Base-by-base conservation (phyloP, 2,113 vertebrate species). In the Zingel zingel region DNA sequence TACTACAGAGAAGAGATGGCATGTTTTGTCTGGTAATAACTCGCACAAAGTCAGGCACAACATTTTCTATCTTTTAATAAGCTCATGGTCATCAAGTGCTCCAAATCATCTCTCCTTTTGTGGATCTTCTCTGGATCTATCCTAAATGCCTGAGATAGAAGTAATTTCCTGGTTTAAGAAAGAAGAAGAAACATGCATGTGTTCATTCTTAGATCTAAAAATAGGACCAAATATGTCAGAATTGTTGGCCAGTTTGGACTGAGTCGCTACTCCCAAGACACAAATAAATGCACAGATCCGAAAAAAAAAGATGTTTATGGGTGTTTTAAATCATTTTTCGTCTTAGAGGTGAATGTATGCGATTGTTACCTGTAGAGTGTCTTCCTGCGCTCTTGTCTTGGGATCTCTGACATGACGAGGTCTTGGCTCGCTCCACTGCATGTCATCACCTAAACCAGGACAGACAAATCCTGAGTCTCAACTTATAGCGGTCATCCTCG, bases 361-460 rank as follows among this genome's bases (percentile, higher is more conserved):
- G 47, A 63, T 47, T 19, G 11, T 94, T 95, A 99, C 98, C 98
- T 99, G 98, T 89, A 99, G 94, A 65, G 96, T 96, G 79, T 97
- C 97, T 77, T 99, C 98, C 80, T 94, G 93, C 82, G 94, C 95
- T 94, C 97, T 96, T 45, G 96, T 95, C 94, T 98, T 99, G 57
- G 96, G 86, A 77, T 99, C 98, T 95, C 97, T 96, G 15, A 97
- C 91, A 88, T 96, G 97, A 63, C 97, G 97, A 14, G 96, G 95
- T 89, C 98, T 96, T 36, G 96, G 96, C 65, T 99, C 98, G 66
- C 94, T 95, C 95, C 98, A 97, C 86, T 97, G 96, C 94, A 97
- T 95, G 88, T 99, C 98, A 0, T 99, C 98, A 2, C 96, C 98
- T 96, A 36, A 77, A 79, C 13, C 45, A 18, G 43, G 19, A 19